Base-by-base conservation (phyloP, 2,113 vertebrate genomes). In the Recurvirostra avosetta region DNA sequence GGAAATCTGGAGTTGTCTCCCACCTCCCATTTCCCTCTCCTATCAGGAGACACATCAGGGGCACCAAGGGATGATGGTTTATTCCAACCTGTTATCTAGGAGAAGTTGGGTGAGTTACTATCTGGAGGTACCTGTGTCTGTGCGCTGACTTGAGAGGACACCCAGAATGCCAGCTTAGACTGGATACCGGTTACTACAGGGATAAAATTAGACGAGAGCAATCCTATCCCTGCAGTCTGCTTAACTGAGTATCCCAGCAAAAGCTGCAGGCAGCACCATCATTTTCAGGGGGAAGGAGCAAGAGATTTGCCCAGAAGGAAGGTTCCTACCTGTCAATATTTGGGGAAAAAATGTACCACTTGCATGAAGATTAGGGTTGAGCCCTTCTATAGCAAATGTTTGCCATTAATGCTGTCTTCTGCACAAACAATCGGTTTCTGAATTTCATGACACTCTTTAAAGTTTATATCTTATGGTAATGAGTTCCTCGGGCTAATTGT, bases 381-480 rank as follows among this genome's bases (percentile, higher is more conserved):
- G 19, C 12, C 40, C 30, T 90, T 78, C 72, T 63, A 83, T 81
- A 94, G 58, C 8, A 89, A 75, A 40, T 61, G 34, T 34, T 92
- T 61, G 36, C 27, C 21, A 27, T 82, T 85, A 85, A 49, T 75
- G 85, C 5, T 75, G 30, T 81, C 61, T 88, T 94, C 61, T 43
- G 30, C 65, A 75, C 12, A 68, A 90, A 82, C 58, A 91, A 87
- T 61, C 55, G 70, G 53, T 85, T 94, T 78, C 65, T 73, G 70
- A 91, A 95, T 91, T 94, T 89, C 58, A 65, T 58, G 1, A 53
- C 40, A 22, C 25, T 61, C 79, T 88, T 84, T 88, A 86, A 83
- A 92, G 90, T 90, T 90, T 86, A 45, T 89, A 80, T 76, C 45
- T 79, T 89, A 92, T 85, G 66, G 20, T 84, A 95, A 96, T 92